Evolutionary conservation across 2,113 vertebrate species (phyloP), one percentile per base, ranked within the genome.

Genomic region (Aplodontia rufa): DNA sequence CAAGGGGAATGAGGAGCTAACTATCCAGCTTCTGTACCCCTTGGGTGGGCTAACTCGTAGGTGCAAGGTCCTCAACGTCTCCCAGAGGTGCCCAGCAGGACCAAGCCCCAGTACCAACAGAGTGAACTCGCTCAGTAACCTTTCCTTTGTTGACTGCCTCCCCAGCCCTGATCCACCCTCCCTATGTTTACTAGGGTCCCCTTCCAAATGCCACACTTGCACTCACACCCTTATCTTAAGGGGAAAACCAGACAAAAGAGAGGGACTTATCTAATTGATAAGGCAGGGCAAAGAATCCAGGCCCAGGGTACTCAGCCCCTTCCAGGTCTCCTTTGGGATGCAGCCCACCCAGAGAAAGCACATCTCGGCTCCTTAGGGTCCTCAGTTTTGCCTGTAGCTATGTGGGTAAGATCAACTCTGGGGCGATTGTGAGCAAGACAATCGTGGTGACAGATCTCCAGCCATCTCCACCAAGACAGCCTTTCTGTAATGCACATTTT

Each of bases 381-480:
- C 81, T 83, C 40, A 20, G 40, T 32, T 62, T 58, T 84, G 81
- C 84, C 85, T 47, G 16, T 68, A 66, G 93, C 74, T 69, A 42
- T 84, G 91, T n/a, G 32, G 55, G 35, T 75, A 55, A 83, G 64
- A 92, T 83, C 55, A 47, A 71, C 55, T 78, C 94, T 53, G 76
- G 55, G 51, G 51, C 26, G 30, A 97, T 37, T 51, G 87, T 93
- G 81, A 90, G 91, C 91, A 72, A 90, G 85, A 94, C 89, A 85
- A 47, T 12, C 87, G 62, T 53, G 68, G 81, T 78, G 91, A 90
- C 85, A 94, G 94, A 90, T 92, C 76, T 87, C 78, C 58, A 94
- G 82, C 66, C 81, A 69, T 85, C 68, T 72, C 71, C 12, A 58
- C 55, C 84, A 69, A 84, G 62, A 71, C 35, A 84, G 51, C n/a